These are phyloP conservation scores for Habrosyne pyritoides DNA, from an alignment of 2,888 invertebrate genomes.

Conservation along the genomic window DNA sequence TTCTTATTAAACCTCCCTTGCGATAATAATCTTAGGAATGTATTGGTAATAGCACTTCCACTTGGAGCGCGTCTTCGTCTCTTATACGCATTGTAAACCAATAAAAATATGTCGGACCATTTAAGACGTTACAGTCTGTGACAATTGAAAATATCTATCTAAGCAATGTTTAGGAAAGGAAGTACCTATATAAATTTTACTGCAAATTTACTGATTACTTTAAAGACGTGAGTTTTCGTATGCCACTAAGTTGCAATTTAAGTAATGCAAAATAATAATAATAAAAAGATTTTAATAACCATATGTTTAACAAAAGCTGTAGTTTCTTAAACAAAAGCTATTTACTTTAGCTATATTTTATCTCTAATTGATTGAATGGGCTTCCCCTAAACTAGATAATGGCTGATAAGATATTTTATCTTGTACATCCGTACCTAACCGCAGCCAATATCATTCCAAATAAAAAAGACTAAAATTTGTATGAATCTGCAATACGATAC, in stretches of 20 bases:
- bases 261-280: too few relatives aligned
- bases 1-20: too few relatives aligned
- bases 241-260: too few relatives aligned
- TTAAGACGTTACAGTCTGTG: constrained; percentile 63
- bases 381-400: constrained; percentile 60
- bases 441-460: constrained; percentile 43
- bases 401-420: constrained; percentile 74
- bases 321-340: constrained; percentile 24
- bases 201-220: constrained; percentile 9
- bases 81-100: constrained; percentile 74
- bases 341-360: constrained; percentile 23
- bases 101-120: constrained; percentile 67
- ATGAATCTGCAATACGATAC: too few relatives aligned
- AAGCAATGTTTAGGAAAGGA: neutral
- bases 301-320: too few relatives aligned
- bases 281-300: too few relatives aligned
- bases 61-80: constrained; percentile 31
- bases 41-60: constrained; percentile 6
- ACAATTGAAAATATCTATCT: constrained; percentile 50
- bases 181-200: neutral
- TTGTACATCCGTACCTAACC: constrained; percentile 52
- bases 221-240: too few relatives aligned
- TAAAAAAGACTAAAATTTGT: neutral
- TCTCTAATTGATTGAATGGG: constrained; percentile 61
- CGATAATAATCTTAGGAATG: too few relatives aligned